These are phyloP conservation scores for Ochropleura plecta DNA, from an alignment of 2,888 invertebrate genomes.

Conservation along the genomic window DNA sequence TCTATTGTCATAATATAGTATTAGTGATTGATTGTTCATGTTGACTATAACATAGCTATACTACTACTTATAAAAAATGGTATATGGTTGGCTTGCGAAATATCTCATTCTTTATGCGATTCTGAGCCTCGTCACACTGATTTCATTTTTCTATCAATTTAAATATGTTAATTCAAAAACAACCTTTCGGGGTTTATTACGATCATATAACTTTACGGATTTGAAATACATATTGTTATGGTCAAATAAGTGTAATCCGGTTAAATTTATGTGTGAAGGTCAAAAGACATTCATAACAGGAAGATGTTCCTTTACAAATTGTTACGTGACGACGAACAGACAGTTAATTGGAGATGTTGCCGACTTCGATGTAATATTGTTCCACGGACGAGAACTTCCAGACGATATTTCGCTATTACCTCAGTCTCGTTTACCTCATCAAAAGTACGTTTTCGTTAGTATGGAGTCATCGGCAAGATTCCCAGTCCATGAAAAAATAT, in stretches of 20 bases:
- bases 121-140: constrained; percentile 13
- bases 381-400: constrained; percentile 74
- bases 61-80: constrained; percentile 8
- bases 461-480: constrained; percentile 75
- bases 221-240: constrained; percentile 78
- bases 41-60: not conserved
- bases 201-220: not conserved
- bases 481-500: constrained; percentile 68
- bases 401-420: constrained; percentile 62
- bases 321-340: constrained; percentile 75
- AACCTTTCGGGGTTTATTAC: not conserved
- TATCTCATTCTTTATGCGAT: constrained; percentile 19
- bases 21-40: not conserved
- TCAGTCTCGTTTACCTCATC: constrained; percentile 65
- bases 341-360: constrained; percentile 66
- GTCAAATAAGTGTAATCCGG: constrained; percentile 71
- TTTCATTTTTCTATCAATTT: constrained; percentile 16
- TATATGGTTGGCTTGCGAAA: constrained; percentile 4
- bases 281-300: constrained; percentile 71
- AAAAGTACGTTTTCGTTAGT: constrained; percentile 59
- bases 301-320: constrained; percentile 76
- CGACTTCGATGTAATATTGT: constrained; percentile 77
- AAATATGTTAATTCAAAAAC: not conserved
- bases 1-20: not conserved
- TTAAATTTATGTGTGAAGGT: constrained; percentile 68